These are phyloP conservation scores for Heliconius ismenius DNA, from an alignment of 2,888 invertebrate species.

Conservation along the genomic window DNA sequence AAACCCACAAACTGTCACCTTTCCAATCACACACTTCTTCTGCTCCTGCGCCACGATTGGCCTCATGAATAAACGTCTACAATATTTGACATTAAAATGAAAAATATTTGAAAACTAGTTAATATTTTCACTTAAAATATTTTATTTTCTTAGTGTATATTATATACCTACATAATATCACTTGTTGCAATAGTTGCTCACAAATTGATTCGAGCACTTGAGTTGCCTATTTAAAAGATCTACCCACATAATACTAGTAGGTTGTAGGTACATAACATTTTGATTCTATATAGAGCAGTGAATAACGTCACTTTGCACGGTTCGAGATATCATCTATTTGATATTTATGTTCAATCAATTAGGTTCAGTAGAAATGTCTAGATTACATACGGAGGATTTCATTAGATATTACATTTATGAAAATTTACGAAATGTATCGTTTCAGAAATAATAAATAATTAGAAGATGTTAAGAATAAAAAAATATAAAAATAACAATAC, in stretches of 20 bases:
- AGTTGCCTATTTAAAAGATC: not conserved
- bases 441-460: too few species aligned
- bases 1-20: too few species aligned
- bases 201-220: not conserved
- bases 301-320: slow-evolving; percentile 16
- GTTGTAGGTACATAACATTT: not conserved
- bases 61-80: too few species aligned
- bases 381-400: slow-evolving; percentile 44
- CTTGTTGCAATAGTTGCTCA: not conserved
- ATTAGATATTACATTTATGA: not conserved
- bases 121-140: not conserved
- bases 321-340: slow-evolving; percentile 34
- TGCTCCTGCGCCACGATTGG: too few species aligned
- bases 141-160: not conserved
- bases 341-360: slow-evolving; percentile 40
- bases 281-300: not conserved
- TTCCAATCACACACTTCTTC: too few species aligned
- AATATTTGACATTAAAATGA: not conserved
- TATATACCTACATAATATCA: not conserved
- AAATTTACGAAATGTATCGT: not conserved
- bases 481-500: too few species aligned
- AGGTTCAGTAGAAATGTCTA: slow-evolving; percentile 43
- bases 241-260: not conserved
- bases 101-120: not conserved
- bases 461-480: too few species aligned